Evolutionary conservation across 1,140 invertebrate species (phyloP).

Genomic region (Leptinotarsa defecta): DNA sequence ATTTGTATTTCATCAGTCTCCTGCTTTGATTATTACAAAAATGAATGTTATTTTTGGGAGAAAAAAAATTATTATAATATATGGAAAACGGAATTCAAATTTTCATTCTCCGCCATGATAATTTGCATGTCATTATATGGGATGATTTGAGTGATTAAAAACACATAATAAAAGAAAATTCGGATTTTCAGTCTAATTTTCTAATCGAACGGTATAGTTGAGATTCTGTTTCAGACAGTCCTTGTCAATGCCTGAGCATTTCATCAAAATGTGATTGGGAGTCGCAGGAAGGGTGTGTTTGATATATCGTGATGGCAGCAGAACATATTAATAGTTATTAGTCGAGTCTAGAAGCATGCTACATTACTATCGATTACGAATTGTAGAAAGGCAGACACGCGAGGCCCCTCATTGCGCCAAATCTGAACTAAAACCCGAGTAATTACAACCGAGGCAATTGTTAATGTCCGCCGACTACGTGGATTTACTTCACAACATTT

Average conservation of each 20-base stretch:
- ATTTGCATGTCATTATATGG: conserved; percentile 52
- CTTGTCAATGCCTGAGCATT: conserved; percentile 23
- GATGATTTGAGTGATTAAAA: no score
- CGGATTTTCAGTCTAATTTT: no score
- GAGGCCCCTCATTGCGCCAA: conserved; percentile 45
- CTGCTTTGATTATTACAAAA: no score
- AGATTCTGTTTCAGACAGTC: neutral
- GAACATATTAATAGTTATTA: conserved; percentile 53
- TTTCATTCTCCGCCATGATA: conserved; percentile 52
- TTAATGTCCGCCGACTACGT: conserved; percentile 30
- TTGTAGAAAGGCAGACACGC: conserved; percentile 44
- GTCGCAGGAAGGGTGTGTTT: conserved; percentile 41
- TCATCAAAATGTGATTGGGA: conserved; percentile 25
- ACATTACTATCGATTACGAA: conserved; percentile 51
- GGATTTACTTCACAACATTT: no score
- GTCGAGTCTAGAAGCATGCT: conserved; percentile 48
- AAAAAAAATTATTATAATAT: neutral
- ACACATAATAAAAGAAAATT: no score
- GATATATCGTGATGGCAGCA: conserved; percentile 51
- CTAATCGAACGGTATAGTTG: no score
- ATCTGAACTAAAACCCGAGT: conserved; percentile 38
- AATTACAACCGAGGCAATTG: conserved; percentile 35
- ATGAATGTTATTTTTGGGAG: no score
- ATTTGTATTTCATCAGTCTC: no score
- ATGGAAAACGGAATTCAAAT: conserved; percentile 49